Base-by-base conservation (phyloP, 53 echinoderm and acorn worm species). In the Hippasteria phrygiana region DNA sequence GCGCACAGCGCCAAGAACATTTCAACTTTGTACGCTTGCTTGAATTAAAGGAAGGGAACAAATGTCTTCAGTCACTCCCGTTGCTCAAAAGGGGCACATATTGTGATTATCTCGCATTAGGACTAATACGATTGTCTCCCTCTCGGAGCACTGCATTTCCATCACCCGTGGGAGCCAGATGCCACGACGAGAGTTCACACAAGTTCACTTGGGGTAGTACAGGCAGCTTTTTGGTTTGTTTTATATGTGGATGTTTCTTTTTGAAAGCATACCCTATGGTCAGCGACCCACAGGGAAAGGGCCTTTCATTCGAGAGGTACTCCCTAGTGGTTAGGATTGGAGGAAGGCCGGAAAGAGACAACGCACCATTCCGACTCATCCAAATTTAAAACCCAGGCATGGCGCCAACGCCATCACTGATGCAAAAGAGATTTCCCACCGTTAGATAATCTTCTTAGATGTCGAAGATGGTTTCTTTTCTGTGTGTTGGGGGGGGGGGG, bases 391-490 rank as follows among this genome's bases (percentile, higher is more conserved):
- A 82, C 45, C 46, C 82, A 82, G 12, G 42, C 67, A 5, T 50
- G 85, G 85, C 39, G 71, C 70, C 85, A 71, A 70, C 70, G 22
- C 69, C 38, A 51, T 71, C 85, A 71, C 71, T 67, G 69, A 70
- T 31, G 71, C 71, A 85, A 85, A 70, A 71, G 66, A 43, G 48
- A 85, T 85, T 85, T 67, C 39, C 24, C 55, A 85, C 50, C 85
- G 81, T 63, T 78, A 46, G 36, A 71, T 85, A 85, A 85, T 85
- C 85, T 85, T 50, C 85, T 85, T 85, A 71, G 70, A 70, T 85
- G 66, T 64, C 28, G 66, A 81, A 81, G 81, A 81, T 81, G 81
- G 42, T 56, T 38, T 54, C 63, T 40, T 41, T 62, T 41, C 59
- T 14, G 2, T 59, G 26, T 59, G 7, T 24, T 59, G n/a, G n/a